Conservation (phyloP, 2,113 vertebrate species). For the Dicrurus megarhynchus region DNA sequence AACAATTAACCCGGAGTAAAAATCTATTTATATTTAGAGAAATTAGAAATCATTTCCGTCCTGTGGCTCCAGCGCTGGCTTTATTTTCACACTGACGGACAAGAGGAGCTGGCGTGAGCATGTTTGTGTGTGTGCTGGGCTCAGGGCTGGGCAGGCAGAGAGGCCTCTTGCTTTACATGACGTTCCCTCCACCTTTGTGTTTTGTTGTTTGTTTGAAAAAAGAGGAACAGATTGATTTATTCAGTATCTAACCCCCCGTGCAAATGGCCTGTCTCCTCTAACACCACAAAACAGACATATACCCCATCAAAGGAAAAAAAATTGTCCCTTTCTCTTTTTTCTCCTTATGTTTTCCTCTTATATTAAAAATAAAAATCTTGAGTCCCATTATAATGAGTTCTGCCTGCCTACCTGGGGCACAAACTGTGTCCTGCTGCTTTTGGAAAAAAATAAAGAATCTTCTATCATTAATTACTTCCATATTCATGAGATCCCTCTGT, state of each 20-base stretch:
- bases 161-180: slow-evolving; percentile 6
- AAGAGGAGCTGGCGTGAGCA: neutral
- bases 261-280: neutral
- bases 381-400: neutral
- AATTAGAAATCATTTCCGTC: slow-evolving; percentile 61
- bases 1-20: slow-evolving; percentile 53
- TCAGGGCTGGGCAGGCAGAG: neutral
- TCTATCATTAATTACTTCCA: neutral
- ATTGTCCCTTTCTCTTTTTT: accelerated
- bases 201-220: neutral
- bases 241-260: neutral
- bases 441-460: neutral
- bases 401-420: neutral
- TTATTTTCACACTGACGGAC: slow-evolving; percentile 43
- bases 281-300: neutral
- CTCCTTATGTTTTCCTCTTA: neutral
- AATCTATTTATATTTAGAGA: slow-evolving; percentile 55
- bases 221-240: neutral
- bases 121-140: neutral
- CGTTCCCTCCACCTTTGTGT: neutral
- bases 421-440: neutral
- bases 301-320: neutral
- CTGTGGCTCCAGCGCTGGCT: slow-evolving; percentile 1
- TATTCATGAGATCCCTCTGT: neutral
- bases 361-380: neutral